Evolutionary conservation across 1,140 invertebrate species (phyloP).

Genomic region (Vollenhovia emeryi): DNA sequence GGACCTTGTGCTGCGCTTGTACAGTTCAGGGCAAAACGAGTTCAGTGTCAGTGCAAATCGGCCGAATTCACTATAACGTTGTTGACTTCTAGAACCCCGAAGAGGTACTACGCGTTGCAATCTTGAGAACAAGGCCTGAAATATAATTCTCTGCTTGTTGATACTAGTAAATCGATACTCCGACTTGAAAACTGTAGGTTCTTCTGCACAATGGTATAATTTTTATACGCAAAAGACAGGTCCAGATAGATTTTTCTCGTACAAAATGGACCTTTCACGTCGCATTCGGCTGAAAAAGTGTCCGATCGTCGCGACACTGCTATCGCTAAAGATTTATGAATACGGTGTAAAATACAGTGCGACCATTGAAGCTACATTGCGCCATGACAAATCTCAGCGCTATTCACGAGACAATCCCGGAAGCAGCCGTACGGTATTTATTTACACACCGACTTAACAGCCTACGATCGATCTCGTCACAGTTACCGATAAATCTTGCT

Average conservation of each 20-base stretch:
- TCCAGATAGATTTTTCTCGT: not conserved
- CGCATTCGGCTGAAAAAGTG: not conserved
- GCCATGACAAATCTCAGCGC: conserved; percentile 26
- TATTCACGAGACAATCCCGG: conserved; percentile 32
- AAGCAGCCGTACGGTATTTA: conserved; percentile 33
- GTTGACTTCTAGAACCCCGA: too few relatives aligned
- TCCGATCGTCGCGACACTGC: not conserved
- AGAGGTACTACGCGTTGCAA: too few relatives aligned
- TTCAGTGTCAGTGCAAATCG: too few relatives aligned
- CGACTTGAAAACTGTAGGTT: not conserved
- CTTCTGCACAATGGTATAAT: not conserved
- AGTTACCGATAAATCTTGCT: conserved; percentile 28
- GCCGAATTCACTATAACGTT: too few relatives aligned
- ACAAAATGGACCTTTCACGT: not conserved
- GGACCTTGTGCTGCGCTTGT: too few relatives aligned
- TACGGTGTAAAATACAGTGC: conserved; percentile 6
- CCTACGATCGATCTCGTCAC: conserved; percentile 6
- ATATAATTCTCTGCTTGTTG: too few relatives aligned
- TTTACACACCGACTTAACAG: conserved; percentile 9
- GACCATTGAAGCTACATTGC: not conserved
- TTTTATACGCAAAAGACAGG: not conserved
- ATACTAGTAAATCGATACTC: too few relatives aligned
- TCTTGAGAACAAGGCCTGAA: too few relatives aligned
- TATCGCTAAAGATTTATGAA: conserved; percentile 28
- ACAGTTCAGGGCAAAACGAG: too few relatives aligned